Conservation (phyloP, 2,888 invertebrate species). For the Acleris sparsana region DNA sequence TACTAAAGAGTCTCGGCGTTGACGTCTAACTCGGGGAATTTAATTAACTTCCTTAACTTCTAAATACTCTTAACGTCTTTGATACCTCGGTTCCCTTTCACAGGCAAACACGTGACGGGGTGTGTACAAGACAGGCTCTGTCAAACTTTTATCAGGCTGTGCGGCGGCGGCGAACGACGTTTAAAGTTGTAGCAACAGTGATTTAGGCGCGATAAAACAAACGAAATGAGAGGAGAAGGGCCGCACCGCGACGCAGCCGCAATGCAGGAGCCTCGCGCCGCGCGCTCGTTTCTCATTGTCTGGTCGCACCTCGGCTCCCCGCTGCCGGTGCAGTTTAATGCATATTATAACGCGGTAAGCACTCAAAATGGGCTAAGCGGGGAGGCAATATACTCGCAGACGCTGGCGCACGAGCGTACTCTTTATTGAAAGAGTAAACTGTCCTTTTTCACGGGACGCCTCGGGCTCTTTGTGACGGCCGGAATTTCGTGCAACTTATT, state of each 20-base stretch:
- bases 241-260: constrained; percentile 52
- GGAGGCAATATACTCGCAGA: constrained; percentile 70
- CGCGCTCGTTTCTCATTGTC: constrained; percentile 80
- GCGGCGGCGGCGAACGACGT: constrained; percentile 46
- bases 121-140: constrained; percentile 74
- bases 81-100: constrained; percentile 76
- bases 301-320: constrained; percentile 60
- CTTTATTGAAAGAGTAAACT: constrained; percentile 81
- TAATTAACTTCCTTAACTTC: constrained; percentile 83
- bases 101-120: constrained; percentile 70
- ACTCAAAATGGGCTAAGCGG: constrained; percentile 73
- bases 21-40: constrained; percentile 78
- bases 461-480: constrained; percentile 68
- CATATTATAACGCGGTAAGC: constrained; percentile 80
- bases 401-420: constrained; percentile 62
- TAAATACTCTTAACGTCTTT: constrained; percentile 83
- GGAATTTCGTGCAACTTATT: constrained; percentile 76
- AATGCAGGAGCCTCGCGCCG: constrained; percentile 75
- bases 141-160: constrained; percentile 75
- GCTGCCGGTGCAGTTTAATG: constrained; percentile 78
- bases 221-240: constrained; percentile 65
- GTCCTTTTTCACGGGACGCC: constrained; percentile 77
- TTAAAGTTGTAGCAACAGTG: constrained; percentile 75
- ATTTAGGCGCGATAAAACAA: constrained; percentile 80
- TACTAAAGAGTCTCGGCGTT: constrained; percentile 73